phyloP scores from a whole-genome alignment of 2,888 invertebrate species.

The Apodemia zela region DNA sequence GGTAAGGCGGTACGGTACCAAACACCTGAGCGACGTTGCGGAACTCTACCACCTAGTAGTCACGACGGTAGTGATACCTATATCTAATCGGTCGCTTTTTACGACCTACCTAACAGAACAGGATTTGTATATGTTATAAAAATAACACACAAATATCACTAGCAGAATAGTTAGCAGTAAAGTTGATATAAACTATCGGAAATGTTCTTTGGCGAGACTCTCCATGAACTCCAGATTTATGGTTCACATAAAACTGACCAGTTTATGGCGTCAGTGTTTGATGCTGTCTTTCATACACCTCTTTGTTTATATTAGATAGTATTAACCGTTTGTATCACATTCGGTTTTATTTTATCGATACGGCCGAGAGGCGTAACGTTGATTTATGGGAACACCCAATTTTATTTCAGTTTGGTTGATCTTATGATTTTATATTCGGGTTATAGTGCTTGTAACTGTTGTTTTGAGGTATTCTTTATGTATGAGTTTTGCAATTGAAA shows the following conservation, averaged over 20 bases:
- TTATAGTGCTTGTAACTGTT: background rate
- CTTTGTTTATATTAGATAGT: slow-evolving; percentile 46
- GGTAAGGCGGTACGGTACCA: no score
- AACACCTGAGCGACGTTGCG: no score
- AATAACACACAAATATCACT: background rate
- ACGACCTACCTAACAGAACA: no score
- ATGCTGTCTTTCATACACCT: slow-evolving; percentile 36
- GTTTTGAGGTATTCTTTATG: slow-evolving; percentile 1
- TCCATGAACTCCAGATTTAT: slow-evolving; percentile 66
- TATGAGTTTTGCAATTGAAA: background rate
- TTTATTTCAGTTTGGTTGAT: slow-evolving; percentile 6
- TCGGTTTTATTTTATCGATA: slow-evolving; percentile 40
- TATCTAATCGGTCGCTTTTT: no score
- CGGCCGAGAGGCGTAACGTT: slow-evolving; percentile 13
- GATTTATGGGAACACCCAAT: background rate
- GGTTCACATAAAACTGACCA: slow-evolving; percentile 61
- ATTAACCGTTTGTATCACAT: slow-evolving; percentile 39
- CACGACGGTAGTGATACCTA: no score
- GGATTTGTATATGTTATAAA: no score
- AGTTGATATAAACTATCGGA: background rate
- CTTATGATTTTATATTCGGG: background rate
- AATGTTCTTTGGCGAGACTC: background rate
- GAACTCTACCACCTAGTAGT: no score
- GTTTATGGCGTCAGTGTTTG: slow-evolving; percentile 56
- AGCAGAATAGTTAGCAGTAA: background rate